Percentiles rank a stretch among this genome's conserved stretches.
phyloP scores from a whole-genome alignment of 2,888 invertebrate genomes.

The Micropterix aruncella region DNA sequence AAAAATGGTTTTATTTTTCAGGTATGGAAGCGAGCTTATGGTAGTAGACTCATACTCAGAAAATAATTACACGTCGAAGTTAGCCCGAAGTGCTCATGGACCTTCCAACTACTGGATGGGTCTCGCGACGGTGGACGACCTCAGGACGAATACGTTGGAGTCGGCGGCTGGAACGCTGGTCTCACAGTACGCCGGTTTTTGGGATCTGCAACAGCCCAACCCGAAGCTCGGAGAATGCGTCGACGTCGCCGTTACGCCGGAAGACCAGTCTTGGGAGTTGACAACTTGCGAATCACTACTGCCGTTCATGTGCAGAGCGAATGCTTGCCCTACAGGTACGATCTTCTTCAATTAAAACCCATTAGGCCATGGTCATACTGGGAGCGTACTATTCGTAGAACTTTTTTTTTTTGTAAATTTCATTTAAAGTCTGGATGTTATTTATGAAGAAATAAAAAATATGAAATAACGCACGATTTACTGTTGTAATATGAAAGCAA shows the following conservation, averaged over 20 bases:
- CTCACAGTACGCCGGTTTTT: slow-evolving; percentile 89
- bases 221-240: slow-evolving; percentile 84
- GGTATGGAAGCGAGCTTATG: slow-evolving; percentile 91
- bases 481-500: too few relatives aligned
- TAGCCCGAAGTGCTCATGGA: slow-evolving; percentile 56
- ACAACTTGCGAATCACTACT: slow-evolving; percentile 88
- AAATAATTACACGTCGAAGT: slow-evolving; percentile 78
- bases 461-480: too few relatives aligned
- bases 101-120: slow-evolving; percentile 82
- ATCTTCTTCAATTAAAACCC: slow-evolving; percentile 5
- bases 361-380: background rate
- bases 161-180: slow-evolving; percentile 82
- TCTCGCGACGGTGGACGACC: slow-evolving; percentile 78
- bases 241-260: slow-evolving; percentile 55
- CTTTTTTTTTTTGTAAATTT: background rate
- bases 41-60: slow-evolving; percentile 81
- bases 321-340: slow-evolving; percentile 76
- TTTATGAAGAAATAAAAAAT: background rate
- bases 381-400: background rate
- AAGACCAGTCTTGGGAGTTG: slow-evolving; percentile 82
- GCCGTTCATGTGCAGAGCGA: slow-evolving; percentile 86
- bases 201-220: slow-evolving; percentile 83
- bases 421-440: background rate
- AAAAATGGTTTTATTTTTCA: too few relatives aligned
- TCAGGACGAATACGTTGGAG: slow-evolving; percentile 88